Evolutionary conservation across 1,140 invertebrate species (phyloP).

Genomic region (Cryptotermes secundus): DNA sequence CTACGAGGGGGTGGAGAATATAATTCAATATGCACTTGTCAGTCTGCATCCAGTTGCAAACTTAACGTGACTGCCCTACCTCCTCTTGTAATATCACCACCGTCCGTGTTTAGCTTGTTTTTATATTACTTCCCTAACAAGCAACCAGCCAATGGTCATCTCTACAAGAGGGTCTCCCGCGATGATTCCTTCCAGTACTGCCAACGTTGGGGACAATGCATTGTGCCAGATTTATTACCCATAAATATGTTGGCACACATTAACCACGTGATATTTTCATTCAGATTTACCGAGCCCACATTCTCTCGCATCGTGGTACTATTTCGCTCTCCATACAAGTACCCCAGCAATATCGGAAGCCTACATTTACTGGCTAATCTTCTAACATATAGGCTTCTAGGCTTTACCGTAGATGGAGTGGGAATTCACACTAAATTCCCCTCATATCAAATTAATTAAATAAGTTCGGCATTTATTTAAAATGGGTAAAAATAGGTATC

Average conservation of each 20-base stretch:
- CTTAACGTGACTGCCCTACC: background rate
- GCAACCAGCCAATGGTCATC: background rate
- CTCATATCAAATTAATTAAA: background rate
- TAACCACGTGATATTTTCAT: slow-evolving; percentile 2
- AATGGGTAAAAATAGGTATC: too few relatives aligned
- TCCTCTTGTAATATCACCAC: background rate
- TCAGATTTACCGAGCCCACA: background rate
- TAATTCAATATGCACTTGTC: background rate
- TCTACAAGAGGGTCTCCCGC: background rate
- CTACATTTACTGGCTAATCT: slow-evolving; percentile 1
- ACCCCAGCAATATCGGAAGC: background rate
- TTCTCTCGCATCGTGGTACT: background rate
- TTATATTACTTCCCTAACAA: background rate
- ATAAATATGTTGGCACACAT: slow-evolving; percentile 13
- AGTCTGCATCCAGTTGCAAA: background rate
- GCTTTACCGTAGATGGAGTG: background rate
- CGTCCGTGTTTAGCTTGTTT: background rate
- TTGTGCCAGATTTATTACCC: background rate
- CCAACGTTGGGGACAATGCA: background rate
- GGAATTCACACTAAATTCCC: background rate
- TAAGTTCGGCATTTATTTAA: too few relatives aligned
- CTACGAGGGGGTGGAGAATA: background rate
- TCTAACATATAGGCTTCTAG: background rate
- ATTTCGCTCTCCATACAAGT: background rate
- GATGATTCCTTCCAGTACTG: background rate